phyloP scores from a whole-genome alignment of 2,888 invertebrate species.

The Hypsopygia costalis region DNA sequence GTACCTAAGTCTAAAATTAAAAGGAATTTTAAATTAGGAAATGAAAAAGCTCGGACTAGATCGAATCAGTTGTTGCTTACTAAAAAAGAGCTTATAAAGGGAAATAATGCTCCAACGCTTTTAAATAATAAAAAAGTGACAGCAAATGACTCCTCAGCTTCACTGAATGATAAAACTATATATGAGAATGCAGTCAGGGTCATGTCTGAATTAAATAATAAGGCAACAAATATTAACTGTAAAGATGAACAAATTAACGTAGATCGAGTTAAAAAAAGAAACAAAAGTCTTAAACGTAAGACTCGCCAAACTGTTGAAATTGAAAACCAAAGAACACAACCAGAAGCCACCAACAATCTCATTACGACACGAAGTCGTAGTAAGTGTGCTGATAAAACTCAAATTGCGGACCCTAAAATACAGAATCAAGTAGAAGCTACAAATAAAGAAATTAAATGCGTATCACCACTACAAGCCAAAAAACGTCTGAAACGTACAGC shows the following conservation, averaged over 20 bases:
- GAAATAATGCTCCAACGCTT: not conserved
- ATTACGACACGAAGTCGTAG: constrained; percentile 29
- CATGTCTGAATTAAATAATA: constrained; percentile 44
- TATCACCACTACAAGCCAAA: not conserved
- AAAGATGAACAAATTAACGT: not conserved
- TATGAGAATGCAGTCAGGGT: constrained; percentile 58
- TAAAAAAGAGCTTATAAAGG: no score
- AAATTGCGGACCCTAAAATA: not conserved
- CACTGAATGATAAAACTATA: constrained; percentile 41
- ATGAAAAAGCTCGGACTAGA: constrained; percentile 22
- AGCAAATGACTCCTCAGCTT: constrained; percentile 23
- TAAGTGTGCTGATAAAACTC: constrained; percentile 14
- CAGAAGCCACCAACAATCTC: constrained; percentile 4
- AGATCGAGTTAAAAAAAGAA: not conserved
- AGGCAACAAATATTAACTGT: not conserved
- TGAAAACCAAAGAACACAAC: not conserved
- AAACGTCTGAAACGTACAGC: constrained; percentile 28
- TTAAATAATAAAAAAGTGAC: constrained; percentile 13
- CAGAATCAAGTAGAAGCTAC: not conserved
- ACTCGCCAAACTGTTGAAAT: not conserved
- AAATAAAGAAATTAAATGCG: not conserved
- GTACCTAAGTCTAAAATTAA: constrained; percentile 53
- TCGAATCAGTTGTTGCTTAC: no score
- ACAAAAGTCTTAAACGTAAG: not conserved
- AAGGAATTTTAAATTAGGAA: constrained; percentile 17